phyloP scores from a whole-genome alignment of 92 coral and sea anemone genomes.

The Scolanthus callimorphus region DNA sequence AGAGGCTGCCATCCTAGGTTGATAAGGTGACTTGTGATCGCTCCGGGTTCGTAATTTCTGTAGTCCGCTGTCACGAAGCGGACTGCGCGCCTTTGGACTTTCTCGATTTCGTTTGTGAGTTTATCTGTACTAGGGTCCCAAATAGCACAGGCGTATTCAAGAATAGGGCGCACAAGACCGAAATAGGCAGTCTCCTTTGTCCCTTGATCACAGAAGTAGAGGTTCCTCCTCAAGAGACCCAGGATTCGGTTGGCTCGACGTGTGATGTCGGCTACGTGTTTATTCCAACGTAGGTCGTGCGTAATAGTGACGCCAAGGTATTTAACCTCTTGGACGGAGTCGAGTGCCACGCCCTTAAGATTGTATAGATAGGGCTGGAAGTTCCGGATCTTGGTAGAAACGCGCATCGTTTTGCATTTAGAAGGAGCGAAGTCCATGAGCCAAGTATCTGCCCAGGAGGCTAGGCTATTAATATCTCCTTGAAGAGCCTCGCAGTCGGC shows the following conservation, averaged over 20 bases:
- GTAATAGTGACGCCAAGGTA: neutral
- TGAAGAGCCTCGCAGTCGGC: slow-evolving; percentile 6
- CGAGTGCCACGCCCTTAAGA: neutral
- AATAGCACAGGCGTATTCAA: slow-evolving; percentile 8
- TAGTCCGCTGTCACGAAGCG: neutral
- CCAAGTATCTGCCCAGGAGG: neutral
- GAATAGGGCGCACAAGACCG: slow-evolving; percentile 4
- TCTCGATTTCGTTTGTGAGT: neutral
- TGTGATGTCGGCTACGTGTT: neutral
- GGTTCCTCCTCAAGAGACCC: neutral
- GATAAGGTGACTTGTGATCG: neutral
- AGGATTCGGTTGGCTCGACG: neutral
- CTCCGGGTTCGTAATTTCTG: neutral
- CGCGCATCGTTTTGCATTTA: neutral
- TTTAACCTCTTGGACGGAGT: neutral
- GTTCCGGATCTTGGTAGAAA: neutral
- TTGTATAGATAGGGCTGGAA: neutral
- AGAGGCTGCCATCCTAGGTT: neutral
- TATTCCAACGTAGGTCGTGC: neutral
- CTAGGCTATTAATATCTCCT: neutral
- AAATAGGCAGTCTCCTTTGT: slow-evolving; percentile 5
- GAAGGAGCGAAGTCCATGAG: neutral
- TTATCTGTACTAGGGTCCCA: slow-evolving; percentile 8
- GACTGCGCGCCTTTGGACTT: slow-evolving; percentile 2
- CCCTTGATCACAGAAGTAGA: slow-evolving; percentile 1